These are phyloP conservation scores for Volucella inanis DNA, from an alignment of 2,888 invertebrate species.

Conservation along the genomic window DNA sequence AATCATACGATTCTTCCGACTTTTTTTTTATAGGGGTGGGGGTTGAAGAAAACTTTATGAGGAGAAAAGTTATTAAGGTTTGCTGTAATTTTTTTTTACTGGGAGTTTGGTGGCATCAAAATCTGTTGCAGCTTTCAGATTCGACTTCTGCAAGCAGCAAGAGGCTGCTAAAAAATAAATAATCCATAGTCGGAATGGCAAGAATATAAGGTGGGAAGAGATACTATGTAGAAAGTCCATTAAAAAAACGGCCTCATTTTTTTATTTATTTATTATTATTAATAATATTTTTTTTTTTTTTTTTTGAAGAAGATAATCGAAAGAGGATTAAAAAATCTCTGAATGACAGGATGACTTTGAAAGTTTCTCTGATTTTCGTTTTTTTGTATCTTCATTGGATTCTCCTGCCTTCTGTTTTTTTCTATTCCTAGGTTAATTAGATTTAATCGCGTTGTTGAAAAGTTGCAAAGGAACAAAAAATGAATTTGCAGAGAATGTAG, in stretches of 20 bases:
- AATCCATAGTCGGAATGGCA: constrained; percentile 39
- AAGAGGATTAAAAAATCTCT: constrained; percentile 60
- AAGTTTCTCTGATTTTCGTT: constrained; percentile 28
- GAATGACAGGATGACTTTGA: constrained; percentile 66
- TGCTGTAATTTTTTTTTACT: constrained; percentile 32
- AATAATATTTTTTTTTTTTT: too few relatives aligned
- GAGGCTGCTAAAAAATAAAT: not conserved
- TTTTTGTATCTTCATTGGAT: constrained; percentile 21
- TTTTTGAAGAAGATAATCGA: constrained; percentile 18
- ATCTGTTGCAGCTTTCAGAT: constrained; percentile 66
- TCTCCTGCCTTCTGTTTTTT: constrained; percentile 28
- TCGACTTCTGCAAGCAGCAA: not conserved
- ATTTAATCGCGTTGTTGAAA: constrained; percentile 65
- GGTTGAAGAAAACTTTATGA: constrained; percentile 37
- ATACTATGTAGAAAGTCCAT: not conserved
- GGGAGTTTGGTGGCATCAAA: constrained; percentile 37
- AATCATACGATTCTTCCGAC: constrained; percentile 20
- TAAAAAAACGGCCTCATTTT: not conserved
- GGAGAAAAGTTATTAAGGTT: constrained; percentile 31
- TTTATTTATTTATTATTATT: too few relatives aligned
- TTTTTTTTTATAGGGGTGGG: not conserved
- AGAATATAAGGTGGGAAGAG: constrained; percentile 24
- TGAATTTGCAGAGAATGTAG: not conserved
- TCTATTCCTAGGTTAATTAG: constrained; percentile 61
- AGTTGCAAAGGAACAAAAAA: constrained; percentile 1